phyloP scores from a whole-genome alignment of 53 echinoderm and acorn worm species.

The Holothuria scabra region DNA sequence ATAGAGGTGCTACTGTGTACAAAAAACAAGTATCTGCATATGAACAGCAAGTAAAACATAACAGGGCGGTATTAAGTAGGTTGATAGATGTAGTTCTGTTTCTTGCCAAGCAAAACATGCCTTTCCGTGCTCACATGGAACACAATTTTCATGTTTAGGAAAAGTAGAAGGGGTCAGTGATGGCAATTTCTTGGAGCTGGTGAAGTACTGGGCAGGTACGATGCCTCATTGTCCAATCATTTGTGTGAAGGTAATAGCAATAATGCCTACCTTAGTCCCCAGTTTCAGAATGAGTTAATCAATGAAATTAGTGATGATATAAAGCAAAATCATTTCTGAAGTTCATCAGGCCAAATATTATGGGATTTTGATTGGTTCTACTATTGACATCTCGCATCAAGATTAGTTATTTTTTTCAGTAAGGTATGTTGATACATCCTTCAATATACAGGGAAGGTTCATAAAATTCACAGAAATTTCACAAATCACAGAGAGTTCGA shows the following conservation, averaged over 20 bases:
- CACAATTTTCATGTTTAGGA: neutral
- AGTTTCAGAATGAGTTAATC: neutral
- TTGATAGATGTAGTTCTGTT: neutral
- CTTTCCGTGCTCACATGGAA: neutral
- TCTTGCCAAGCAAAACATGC: too few species aligned
- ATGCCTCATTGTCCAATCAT: neutral
- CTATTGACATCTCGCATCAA: slow-evolving; percentile 49
- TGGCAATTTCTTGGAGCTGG: neutral
- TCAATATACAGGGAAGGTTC: slow-evolving; percentile 38
- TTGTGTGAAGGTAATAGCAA: neutral
- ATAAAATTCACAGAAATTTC: neutral
- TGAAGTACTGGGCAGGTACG: neutral
- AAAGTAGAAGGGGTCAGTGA: neutral
- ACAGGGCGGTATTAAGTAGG: too few species aligned
- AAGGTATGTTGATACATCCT: slow-evolving; percentile 36
- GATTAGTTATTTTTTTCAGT: slow-evolving; percentile 31
- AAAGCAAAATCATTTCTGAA: neutral
- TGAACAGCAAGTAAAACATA: too few species aligned
- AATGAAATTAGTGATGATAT: neutral
- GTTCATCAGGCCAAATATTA: slow-evolving; percentile 27
- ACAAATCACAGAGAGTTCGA: too few species aligned
- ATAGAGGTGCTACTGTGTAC: too few species aligned
- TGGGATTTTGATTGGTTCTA: slow-evolving; percentile 40
- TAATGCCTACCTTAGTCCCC: neutral
- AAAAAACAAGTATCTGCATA: too few species aligned